Conservation (phyloP, 2,888 invertebrate species). For the Pandemis corylana region DNA sequence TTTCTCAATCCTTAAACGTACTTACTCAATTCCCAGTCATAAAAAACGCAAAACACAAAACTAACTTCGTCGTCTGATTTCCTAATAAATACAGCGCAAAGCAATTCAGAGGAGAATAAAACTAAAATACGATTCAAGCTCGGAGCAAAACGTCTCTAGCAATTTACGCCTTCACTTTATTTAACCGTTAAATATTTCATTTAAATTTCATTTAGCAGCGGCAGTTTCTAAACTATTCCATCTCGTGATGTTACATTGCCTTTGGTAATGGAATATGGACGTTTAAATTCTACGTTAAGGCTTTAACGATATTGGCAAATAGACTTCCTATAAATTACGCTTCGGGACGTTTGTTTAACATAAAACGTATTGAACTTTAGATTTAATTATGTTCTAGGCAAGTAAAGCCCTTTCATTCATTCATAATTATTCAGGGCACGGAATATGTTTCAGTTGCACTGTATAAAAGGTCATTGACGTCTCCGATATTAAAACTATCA, state of each 20-base stretch:
- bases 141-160: conserved; percentile 32
- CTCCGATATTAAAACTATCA: too few species aligned
- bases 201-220: conserved; percentile 32
- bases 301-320: not conserved
- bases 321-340: not conserved
- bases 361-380: conserved; percentile 1
- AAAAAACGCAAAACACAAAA: conserved; percentile 7
- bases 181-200: conserved; percentile 32
- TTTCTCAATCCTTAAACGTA: not conserved
- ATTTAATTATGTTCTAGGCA: not conserved
- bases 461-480: not conserved
- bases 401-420: not conserved
- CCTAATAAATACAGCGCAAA: conserved; percentile 28
- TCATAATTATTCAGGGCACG: not conserved
- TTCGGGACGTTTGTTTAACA: not conserved
- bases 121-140: conserved; percentile 10
- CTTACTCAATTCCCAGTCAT: not conserved
- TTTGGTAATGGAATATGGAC: not conserved
- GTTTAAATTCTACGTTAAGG: not conserved
- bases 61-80: conserved; percentile 27
- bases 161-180: conserved; percentile 24
- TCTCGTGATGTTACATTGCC: not conserved
- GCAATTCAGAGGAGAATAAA: conserved; percentile 30
- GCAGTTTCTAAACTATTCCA: not conserved
- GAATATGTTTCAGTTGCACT: not conserved